These are phyloP conservation scores for Escarpia spicata DNA, from an alignment of 2,888 invertebrate species.

Conservation along the genomic window DNA sequence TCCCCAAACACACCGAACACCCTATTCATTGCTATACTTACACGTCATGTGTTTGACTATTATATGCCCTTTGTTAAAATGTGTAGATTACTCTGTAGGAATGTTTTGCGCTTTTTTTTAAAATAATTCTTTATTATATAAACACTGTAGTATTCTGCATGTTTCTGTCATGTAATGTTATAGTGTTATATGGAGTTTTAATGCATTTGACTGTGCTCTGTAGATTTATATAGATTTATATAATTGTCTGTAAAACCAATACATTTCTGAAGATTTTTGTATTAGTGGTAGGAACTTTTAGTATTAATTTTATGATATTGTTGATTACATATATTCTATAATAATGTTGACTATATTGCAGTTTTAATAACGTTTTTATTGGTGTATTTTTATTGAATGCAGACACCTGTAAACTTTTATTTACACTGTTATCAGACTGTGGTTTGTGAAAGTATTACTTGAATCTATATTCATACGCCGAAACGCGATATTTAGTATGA, in stretches of 20 bases:
- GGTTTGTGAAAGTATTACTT: too few species aligned
- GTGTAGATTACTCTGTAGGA: too few species aligned
- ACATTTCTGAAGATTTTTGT: background rate
- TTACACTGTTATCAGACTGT: background rate
- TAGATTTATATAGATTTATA: background rate
- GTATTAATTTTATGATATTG: background rate
- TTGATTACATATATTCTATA: background rate
- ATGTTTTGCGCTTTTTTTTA: too few species aligned
- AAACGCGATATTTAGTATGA: background rate
- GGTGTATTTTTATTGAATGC: background rate
- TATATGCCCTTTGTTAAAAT: too few species aligned
- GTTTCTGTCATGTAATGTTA: background rate
- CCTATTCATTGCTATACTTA: too few species aligned
- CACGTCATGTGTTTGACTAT: too few species aligned
- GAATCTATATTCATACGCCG: background rate
- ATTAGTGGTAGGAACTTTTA: background rate
- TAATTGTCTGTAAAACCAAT: background rate
- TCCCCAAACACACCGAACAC: too few species aligned
- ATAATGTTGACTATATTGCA: background rate
- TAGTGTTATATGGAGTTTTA: background rate
- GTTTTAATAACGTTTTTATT: background rate
- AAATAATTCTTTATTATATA: too few species aligned
- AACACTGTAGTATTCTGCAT: too few species aligned
- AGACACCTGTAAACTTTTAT: background rate
- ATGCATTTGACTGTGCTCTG: background rate